Evolutionary conservation across 2,113 vertebrate species (phyloP), one percentile per base, ranked within the genome.

Genomic region (Xerus inauris): DNA sequence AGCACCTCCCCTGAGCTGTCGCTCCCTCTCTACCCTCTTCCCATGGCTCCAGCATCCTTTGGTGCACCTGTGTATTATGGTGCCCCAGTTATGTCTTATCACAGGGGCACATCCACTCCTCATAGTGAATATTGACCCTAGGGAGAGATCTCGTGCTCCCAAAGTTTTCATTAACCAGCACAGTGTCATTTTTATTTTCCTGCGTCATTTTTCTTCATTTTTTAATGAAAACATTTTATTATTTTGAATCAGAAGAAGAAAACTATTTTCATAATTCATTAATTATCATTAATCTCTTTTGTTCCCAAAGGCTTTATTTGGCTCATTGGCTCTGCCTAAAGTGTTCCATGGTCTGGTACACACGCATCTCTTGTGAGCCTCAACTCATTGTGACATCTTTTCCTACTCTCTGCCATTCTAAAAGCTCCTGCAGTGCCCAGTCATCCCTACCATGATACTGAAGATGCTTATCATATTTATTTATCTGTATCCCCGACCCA

Each of bases 181-280:
- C 35, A 32, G 28, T 32, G 45, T 35, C 64, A 16, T 65, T 65
- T 62, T 65, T 13, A 65, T 65, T 65, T 65, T 65, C 64, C 32
- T n/a, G 65, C 13, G 65, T 65, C 0, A 0, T 19, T 64, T 71
- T 93, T 38, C 22, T 51, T 59, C 45, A 11, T 42, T 95, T 54
- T 72, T 54, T 71, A 62, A 79, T 87, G 32, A 64, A 93, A 73
- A 12, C 69, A 71, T 47, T 86, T 86, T 85, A 79, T 28, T 38
- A 47, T 45, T 45, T 77, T 87, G 4, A 87, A 76, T 81, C 45
- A 47, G 54, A 81, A 77, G 73, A 32, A 5, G 26, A 40, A 82
- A 82, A 42, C 38, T 26, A 9, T 85, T 93, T 93, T 85, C 24
- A n/a, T 51, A 45, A 79, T 10, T 2, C 13, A 28, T n/a, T n/a